Conservation (phyloP, 2,888 invertebrate genomes). For the Pristionchus entomophagus region DNA sequence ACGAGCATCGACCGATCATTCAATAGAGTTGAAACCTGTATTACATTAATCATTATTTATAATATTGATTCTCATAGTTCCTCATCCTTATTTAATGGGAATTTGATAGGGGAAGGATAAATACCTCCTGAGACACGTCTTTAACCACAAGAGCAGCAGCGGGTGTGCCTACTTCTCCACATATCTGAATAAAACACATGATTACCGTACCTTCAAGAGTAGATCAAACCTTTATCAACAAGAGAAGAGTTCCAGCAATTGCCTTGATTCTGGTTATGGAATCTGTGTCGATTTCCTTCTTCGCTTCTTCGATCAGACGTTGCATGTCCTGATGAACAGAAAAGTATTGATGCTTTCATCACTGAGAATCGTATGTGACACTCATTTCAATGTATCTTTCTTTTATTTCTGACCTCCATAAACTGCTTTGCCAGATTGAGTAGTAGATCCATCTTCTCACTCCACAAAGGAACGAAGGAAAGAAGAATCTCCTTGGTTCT, state of each 20-base stretch:
- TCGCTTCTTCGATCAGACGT: background rate
- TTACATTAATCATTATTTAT: no score
- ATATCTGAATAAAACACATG: background rate
- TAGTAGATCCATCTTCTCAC: constrained; percentile 14
- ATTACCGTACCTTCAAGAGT: background rate
- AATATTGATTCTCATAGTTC: background rate
- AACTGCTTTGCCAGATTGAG: constrained; percentile 36
- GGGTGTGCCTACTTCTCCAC: background rate
- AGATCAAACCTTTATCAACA: constrained; percentile 3
- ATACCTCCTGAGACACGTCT: background rate
- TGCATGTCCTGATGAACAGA: constrained; percentile 13
- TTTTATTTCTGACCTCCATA: background rate
- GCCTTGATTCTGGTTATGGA: background rate
- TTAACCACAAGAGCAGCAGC: background rate
- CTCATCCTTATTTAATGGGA: background rate
- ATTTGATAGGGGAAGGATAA: background rate
- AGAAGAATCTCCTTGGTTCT: constrained; percentile 17
- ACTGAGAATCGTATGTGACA: no score
- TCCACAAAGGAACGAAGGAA: constrained; percentile 25
- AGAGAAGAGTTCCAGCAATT: background rate
- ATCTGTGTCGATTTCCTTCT: constrained; percentile 9
- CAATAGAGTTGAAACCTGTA: background rate
- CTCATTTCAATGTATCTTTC: no score
- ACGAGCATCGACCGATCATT: constrained; percentile 15
- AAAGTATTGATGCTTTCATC: no score